Base-by-base conservation (phyloP, 2,797 vertebrate species). In the Phrynocephalus vlangalii region DNA sequence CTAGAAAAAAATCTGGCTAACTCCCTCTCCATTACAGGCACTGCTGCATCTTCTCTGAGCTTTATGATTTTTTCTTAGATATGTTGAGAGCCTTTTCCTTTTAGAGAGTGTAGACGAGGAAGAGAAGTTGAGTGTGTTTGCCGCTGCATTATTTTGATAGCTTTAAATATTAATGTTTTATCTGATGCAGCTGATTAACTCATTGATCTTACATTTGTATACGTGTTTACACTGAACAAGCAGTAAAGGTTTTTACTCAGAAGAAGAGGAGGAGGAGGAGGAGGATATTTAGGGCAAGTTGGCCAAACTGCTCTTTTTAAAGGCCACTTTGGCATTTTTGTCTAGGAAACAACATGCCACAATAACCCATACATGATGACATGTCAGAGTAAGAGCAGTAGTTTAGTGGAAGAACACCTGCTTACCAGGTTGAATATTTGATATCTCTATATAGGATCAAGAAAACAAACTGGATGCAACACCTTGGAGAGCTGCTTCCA, bases 281-380 rank as follows among this genome's bases (percentile, higher is more conserved):
- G 38, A 38, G 10, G 82, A 79, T 70, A 38, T 60, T 89, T 26
- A 85, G 63, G 87, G 86, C 73, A 48, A 9, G 11, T 73, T 20
- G 85, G 73, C 88, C 83, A 7, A 56, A 44, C 63, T 91, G 86
- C 82, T 78, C 24, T 76, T 90, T 83, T 33, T 85, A 91, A 83
- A 88, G 94, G 92, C 30, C 90, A 89, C 33, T 0, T 5, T 90
- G 92, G 90, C 92, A 91, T 94, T 94, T 76, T 7, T 78, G 24
- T 60, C 28, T 86, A 56, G 6, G 0, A 3, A 5, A 1, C 3
- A 8, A 9, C 1, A 3, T 20, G 75, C 70, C 44, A 71, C 73
- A 72, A 52, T 16, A 71, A 81, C 8, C 18, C 60, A 79, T 52
- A 52, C 63, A 4, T 90, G 79, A 33, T 63, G 52, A 75, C 71